Base-by-base conservation (phyloP, 2,113 vertebrate genomes). In the Pithys albifrons region DNA sequence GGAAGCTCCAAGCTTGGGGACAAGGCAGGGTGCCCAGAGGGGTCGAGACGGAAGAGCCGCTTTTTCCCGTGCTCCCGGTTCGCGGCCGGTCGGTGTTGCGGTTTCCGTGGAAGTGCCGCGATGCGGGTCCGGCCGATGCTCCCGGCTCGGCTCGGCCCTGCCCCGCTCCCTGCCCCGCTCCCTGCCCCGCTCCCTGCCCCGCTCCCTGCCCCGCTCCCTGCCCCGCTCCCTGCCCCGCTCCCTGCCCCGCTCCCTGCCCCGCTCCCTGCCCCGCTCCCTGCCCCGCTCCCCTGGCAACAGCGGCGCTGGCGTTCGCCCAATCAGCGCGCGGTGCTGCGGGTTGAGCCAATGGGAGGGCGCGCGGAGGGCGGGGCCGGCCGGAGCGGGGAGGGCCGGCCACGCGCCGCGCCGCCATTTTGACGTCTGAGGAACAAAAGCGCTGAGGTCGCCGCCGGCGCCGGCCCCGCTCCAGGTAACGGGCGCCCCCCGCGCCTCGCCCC, bases 371-470 rank as follows among this genome's bases (percentile, higher is more conserved):
- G 85, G 82, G 88, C 76, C 70, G 15, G 75, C 45, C 20, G 65
- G 48, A 52, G 90, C 48, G 80, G 91, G 96, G 93, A 89, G 94
- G 97, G 96, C 85, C 91, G 65, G 73, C 82, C 62, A 77, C 61
- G 55, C 35, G 58, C 57, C 24, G 70, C 28, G 93, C 94, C 96
- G 98, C 98, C 98, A 98, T 98, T 91, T 98, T 98, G 95, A 35
- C 94, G 48, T 74, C 80, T 94, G 84, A 96, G 96, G 95, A 98
- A 98, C 98, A 98, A 98, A 98, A 98, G 98, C 91, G 65, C 78
- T 70, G 85, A 95, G 95, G 97, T 16, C 66, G 59, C 61, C 4
- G 79, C 54, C 3, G 94, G 41, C 18, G 54, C 43, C 22, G 92
- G 74, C 41, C 19, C 69, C 29, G 58, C 33, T 41, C 1, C 92